Evolutionary conservation across 2,113 vertebrate species (phyloP).

Genomic region (Coreoperca whiteheadi): DNA sequence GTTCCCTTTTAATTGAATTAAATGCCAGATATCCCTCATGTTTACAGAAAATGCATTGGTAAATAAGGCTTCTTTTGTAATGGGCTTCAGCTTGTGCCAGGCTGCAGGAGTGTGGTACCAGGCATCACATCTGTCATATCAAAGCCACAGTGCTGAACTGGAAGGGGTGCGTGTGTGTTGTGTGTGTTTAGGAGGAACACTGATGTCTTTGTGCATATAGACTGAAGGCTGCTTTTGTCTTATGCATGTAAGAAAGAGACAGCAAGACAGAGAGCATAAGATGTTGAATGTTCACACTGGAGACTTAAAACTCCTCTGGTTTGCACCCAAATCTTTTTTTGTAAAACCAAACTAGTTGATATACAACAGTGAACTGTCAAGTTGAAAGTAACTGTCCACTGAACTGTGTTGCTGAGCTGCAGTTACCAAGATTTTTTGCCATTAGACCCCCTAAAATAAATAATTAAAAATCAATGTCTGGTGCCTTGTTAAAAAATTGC

Average conservation of each 20-base stretch:
- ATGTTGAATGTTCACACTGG: not conserved
- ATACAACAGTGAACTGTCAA: not conserved
- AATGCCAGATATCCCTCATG: not conserved
- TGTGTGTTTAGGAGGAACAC: slow-evolving; percentile 64
- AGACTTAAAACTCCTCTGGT: not conserved
- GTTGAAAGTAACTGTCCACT: not conserved
- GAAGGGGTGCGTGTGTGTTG: not conserved
- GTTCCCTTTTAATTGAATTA: not conserved
- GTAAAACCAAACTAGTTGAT: not conserved
- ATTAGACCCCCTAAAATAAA: not conserved
- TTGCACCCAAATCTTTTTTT: not conserved
- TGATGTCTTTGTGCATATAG: slow-evolving; percentile 72
- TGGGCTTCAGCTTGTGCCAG: slow-evolving; percentile 52
- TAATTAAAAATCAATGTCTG: not conserved
- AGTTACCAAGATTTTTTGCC: not conserved
- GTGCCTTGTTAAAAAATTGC: not conserved
- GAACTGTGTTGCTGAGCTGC: not conserved
- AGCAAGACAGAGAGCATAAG: not conserved
- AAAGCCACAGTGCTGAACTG: slow-evolving; percentile 47
- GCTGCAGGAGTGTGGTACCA: slow-evolving; percentile 66
- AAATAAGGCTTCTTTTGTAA: slow-evolving; percentile 60
- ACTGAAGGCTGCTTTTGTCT: slow-evolving; percentile 65
- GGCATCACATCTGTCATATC: slow-evolving; percentile 62
- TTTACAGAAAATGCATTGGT: not conserved
- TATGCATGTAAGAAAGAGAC: slow-evolving; percentile 6